These are phyloP conservation scores for Edolisoma coerulescens DNA, from an alignment of 2,113 vertebrate genomes.

Conservation along the genomic window DNA sequence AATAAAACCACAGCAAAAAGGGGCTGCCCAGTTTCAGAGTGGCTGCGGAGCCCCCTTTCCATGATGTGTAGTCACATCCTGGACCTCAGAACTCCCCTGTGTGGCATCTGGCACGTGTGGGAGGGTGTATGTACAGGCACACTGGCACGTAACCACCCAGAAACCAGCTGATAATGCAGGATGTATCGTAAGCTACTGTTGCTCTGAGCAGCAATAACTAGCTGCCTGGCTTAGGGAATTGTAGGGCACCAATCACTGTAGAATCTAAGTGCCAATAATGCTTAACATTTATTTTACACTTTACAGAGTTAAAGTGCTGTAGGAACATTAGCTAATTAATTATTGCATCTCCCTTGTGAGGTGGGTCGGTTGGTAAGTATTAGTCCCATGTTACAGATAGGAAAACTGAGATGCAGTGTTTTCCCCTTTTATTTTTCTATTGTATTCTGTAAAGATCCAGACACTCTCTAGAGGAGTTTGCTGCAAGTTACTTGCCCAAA, in stretches of 20 bases:
- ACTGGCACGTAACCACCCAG: not conserved
- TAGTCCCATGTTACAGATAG: constrained; percentile 54
- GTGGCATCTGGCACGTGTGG: not conserved
- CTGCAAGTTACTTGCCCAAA: not conserved
- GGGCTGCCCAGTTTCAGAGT: not conserved
- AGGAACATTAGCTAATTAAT: constrained; percentile 68
- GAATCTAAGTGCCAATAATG: constrained; percentile 68
- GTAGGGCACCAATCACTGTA: constrained; percentile 64
- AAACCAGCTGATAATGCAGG: constrained; percentile 30
- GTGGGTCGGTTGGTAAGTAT: constrained; percentile 55
- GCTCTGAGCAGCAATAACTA: constrained; percentile 59
- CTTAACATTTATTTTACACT: constrained; percentile 70
- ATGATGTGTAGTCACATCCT: not conserved
- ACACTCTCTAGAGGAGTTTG: not conserved
- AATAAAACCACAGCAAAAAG: not conserved
- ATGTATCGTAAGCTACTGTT: not conserved
- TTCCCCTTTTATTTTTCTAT: constrained; percentile 34
- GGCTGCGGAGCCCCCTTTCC: not conserved
- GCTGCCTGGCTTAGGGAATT: constrained; percentile 61
- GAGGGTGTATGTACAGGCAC: not conserved
- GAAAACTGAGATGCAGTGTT: constrained; percentile 53
- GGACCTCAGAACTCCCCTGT: not conserved
- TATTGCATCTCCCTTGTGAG: constrained; percentile 60
- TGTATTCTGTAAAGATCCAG: not conserved
- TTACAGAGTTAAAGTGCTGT: constrained; percentile 66